Conservation (phyloP, 2,888 invertebrate genomes). For the Leucania comma region DNA sequence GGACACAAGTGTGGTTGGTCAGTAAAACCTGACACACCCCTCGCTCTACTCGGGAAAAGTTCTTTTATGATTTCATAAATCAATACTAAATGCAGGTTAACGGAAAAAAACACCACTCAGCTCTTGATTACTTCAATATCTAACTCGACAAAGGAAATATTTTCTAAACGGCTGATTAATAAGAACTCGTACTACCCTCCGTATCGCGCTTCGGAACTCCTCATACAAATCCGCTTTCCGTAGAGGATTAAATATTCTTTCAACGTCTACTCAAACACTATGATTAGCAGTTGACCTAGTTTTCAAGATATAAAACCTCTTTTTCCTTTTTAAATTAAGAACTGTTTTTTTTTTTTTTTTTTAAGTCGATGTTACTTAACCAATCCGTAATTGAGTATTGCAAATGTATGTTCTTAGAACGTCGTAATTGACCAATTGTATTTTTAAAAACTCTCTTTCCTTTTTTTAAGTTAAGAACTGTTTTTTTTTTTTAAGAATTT, state of each 20-base stretch:
- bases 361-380: constrained; percentile 7
- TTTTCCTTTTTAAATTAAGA: constrained; percentile 51
- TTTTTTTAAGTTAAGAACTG: too few species aligned
- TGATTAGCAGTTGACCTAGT: constrained; percentile 62
- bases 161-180: constrained; percentile 58
- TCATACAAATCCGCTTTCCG: constrained; percentile 54
- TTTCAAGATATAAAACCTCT: constrained; percentile 46
- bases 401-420: too few species aligned
- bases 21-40: too few species aligned
- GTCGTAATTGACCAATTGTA: too few species aligned
- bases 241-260: constrained; percentile 62
- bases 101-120: constrained; percentile 15
- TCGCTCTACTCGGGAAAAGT: too few species aligned
- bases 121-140: constrained; percentile 40
- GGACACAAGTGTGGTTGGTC: too few species aligned
- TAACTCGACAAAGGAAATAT: constrained; percentile 43
- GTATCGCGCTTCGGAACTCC: constrained; percentile 44
- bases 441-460: too few species aligned
- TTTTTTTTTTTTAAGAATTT: too few species aligned
- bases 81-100: constrained; percentile 7
- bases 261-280: constrained; percentile 57
- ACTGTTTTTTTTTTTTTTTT: constrained; percentile 13
- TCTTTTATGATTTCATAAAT: neutral
- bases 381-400: constrained; percentile 11
- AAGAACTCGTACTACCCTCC: constrained; percentile 15